A percentile compares a stretch with the other conserved stretches of the same genome.
Conservation (phyloP, 1,140 invertebrate genomes). For the Bombus sibiricus region DNA sequence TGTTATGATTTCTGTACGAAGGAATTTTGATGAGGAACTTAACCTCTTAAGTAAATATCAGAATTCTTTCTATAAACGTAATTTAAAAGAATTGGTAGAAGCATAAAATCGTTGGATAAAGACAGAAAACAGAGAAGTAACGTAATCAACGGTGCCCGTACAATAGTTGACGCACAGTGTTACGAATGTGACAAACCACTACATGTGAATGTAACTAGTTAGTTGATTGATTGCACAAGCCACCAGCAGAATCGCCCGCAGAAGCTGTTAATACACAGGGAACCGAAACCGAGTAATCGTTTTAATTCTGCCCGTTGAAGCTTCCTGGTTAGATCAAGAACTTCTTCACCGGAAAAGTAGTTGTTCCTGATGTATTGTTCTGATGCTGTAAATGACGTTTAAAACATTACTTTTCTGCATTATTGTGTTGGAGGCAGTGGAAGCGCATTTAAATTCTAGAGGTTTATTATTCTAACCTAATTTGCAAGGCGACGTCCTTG, state of each 20-base stretch:
- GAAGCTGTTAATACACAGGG: slow-evolving; percentile 34
- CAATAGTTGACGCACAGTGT: background rate
- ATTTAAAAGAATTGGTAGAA: background rate
- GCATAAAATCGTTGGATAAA: background rate
- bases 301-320: background rate
- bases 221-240: slow-evolving; percentile 50
- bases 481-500: background rate
- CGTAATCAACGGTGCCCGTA: background rate
- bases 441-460: background rate
- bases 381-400: background rate
- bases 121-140: slow-evolving; percentile 21
- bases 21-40: background rate
- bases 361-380: slow-evolving; percentile 4
- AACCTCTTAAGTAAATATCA: background rate
- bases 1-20: background rate
- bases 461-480: slow-evolving; percentile 14
- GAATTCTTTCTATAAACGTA: background rate
- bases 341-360: background rate
- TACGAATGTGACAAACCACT: slow-evolving; percentile 10
- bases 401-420: background rate
- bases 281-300: background rate
- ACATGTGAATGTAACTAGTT: slow-evolving; percentile 14
- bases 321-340: slow-evolving; percentile 51
- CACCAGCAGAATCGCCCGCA: slow-evolving; percentile 69
- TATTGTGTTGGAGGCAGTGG: background rate